These are phyloP conservation scores for Pica pica DNA, from an alignment of 2,113 vertebrate species.

Conservation along the genomic window DNA sequence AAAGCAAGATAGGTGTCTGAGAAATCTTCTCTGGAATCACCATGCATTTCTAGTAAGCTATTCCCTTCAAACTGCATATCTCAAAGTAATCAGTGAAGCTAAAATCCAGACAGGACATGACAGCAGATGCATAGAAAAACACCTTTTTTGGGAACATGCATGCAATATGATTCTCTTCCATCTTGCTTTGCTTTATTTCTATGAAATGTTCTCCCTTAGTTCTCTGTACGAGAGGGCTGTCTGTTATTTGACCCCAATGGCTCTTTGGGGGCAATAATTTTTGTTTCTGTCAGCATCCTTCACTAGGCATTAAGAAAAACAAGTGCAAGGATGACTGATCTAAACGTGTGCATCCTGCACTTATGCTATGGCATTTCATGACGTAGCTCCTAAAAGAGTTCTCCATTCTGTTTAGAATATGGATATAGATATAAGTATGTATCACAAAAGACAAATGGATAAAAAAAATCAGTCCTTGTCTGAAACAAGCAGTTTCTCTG, in stretches of 20 bases:
- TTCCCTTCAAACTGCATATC: background rate
- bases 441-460: background rate
- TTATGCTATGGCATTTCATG: background rate
- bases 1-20: background rate
- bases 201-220: background rate
- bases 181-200: background rate
- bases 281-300: background rate
- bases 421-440: background rate
- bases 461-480: background rate
- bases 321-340: background rate
- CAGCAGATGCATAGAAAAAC: background rate
- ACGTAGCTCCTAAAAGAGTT: background rate
- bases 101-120: background rate
- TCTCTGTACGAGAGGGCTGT: background rate
- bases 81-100: background rate
- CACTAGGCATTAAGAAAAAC: background rate
- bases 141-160: background rate
- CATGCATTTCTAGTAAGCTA: background rate
- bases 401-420: background rate
- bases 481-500: background rate
- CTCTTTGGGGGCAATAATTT: background rate
- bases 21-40: background rate
- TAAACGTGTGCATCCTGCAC: rapidly evolving
- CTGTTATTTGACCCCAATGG: background rate
- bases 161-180: background rate